These are phyloP conservation scores for Trichosurus vulpecula DNA, from an alignment of 2,797 vertebrate genomes.

Conservation along the genomic window DNA sequence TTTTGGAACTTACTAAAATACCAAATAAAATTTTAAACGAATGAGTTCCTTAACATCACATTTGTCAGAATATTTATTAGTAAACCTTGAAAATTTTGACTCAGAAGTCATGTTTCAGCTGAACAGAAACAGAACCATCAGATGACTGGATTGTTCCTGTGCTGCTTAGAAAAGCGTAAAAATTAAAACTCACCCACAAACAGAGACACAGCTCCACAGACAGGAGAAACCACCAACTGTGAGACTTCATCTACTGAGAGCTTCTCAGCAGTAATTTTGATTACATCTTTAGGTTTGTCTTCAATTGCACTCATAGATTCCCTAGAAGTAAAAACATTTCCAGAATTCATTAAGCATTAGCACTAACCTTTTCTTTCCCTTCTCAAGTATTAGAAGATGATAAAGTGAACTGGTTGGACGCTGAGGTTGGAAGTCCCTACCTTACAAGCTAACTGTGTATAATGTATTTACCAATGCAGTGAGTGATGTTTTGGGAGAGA, in stretches of 20 bases:
- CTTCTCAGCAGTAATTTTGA: conserved; percentile 88
- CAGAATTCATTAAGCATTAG: conserved; percentile 45
- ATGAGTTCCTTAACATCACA: background rate
- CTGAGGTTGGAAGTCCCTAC: background rate
- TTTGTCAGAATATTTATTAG: background rate
- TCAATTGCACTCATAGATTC: conserved; percentile 79
- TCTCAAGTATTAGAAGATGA: background rate
- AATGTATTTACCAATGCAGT: background rate
- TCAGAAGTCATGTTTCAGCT: background rate
- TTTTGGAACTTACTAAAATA: conserved; percentile 6
- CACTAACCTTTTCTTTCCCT: background rate
- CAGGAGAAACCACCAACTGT: conserved; percentile 86
- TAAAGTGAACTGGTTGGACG: background rate
- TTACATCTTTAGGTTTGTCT: conserved; percentile 84
- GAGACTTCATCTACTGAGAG: conserved; percentile 89
- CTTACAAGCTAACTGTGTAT: background rate
- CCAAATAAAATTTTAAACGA: conserved; percentile 3
- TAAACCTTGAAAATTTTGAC: background rate
- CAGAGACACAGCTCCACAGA: conserved; percentile 92
- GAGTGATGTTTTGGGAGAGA: background rate
- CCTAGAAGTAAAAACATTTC: conserved; percentile 62
- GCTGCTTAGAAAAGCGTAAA: background rate
- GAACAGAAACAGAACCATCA: background rate
- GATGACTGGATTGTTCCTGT: background rate
- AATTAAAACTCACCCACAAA: conserved; percentile 90